Percentiles rank a stretch among this genome's conserved stretches.
These are phyloP conservation scores for Phoeniculus purpureus DNA, from an alignment of 2,797 vertebrate species.

Conservation along the genomic window DNA sequence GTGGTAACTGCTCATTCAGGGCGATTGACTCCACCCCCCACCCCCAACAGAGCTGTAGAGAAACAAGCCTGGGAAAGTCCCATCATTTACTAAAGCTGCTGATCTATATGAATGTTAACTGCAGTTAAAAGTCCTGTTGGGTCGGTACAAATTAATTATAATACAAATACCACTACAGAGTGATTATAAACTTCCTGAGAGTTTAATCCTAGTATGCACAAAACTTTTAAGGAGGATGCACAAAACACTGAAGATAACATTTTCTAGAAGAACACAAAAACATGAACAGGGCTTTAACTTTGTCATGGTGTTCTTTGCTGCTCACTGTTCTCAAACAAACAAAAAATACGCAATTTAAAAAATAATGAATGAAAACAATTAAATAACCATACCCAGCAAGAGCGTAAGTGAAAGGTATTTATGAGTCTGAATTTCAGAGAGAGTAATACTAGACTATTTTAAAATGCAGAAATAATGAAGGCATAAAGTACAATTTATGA, in stretches of 20 bases:
- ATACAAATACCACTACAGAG: neutral
- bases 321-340: neutral
- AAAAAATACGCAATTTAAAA: neutral
- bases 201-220: neutral
- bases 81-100: neutral
- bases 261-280: neutral
- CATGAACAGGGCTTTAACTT: neutral
- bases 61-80: conserved; percentile 41
- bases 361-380: no score
- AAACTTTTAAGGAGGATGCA: neutral
- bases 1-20: neutral
- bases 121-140: neutral
- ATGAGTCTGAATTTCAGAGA: neutral
- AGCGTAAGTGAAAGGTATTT: neutral
- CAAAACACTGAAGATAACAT: neutral
- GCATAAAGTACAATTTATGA: neutral
- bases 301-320: neutral
- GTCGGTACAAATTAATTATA: neutral
- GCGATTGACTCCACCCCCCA: neutral
- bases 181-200: conserved; percentile 18
- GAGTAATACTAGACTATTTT: neutral
- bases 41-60: neutral
- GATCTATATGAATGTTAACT: neutral
- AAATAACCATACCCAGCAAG: neutral
- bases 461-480: neutral